Conservation (phyloP, 2,797 vertebrate species). For the Cuniculus paca region DNA sequence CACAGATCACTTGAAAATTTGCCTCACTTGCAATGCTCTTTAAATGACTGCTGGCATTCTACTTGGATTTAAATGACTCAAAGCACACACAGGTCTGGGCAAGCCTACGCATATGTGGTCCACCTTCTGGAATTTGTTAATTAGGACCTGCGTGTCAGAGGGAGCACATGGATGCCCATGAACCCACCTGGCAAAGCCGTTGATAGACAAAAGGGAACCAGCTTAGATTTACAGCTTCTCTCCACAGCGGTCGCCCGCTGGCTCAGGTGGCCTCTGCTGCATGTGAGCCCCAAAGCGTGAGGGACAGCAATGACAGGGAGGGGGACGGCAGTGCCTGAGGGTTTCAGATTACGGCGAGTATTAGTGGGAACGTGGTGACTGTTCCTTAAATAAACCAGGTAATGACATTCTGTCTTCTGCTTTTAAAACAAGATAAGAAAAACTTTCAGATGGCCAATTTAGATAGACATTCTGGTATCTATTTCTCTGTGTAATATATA, state of each 20-base stretch:
- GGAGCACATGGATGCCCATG: neutral
- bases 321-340: neutral
- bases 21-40: neutral
- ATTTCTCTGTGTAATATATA: neutral
- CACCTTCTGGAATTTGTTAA: conserved; percentile 16
- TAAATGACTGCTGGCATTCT: neutral
- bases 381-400: conserved; percentile 55
- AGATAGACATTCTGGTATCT: neutral
- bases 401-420: neutral
- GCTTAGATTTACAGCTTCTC: neutral
- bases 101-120: neutral
- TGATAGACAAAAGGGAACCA: conserved; percentile 50
- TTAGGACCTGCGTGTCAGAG: neutral
- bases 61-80: neutral
- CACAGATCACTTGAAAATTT: neutral
- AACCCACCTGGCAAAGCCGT: neutral
- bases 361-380: neutral
- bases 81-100: neutral
- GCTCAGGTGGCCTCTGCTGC: neutral
- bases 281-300: neutral
- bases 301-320: neutral
- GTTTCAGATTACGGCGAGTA: neutral
- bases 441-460: neutral
- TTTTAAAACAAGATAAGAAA: conserved; percentile 30
- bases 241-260: neutral